Percentiles rank a stretch among this genome's conserved stretches.
Conservation (phyloP, 2,113 vertebrate species). For the Dipodomys spectabilis region DNA sequence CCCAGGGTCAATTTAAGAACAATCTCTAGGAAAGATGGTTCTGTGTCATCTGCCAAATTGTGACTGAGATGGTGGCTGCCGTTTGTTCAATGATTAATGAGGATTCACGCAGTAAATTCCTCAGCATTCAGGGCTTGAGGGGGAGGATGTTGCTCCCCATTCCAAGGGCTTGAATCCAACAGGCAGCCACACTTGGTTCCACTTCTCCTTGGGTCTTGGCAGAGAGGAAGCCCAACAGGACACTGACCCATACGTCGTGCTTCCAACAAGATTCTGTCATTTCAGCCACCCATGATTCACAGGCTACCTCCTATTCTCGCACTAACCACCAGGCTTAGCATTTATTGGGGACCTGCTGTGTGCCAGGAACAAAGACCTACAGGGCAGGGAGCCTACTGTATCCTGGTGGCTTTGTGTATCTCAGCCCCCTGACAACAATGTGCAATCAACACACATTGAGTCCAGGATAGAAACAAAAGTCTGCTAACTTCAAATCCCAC, state of each 20-base stretch:
- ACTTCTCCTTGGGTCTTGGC: not conserved
- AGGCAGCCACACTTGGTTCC: not conserved
- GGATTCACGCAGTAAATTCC: conserved; percentile 13
- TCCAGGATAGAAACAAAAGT: too few species aligned
- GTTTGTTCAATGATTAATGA: conserved; percentile 47
- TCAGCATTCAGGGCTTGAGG: not conserved
- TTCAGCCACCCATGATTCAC: not conserved
- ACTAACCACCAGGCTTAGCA: not conserved
- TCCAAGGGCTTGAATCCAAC: not conserved
- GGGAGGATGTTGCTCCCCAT: not conserved
- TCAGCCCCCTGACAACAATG: not conserved
- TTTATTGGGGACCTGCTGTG: not conserved
- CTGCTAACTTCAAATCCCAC: not conserved
- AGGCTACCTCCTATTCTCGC: not conserved
- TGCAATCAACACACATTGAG: too few species aligned
- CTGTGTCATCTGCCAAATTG: not conserved
- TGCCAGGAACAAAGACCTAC: not conserved
- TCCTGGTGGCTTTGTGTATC: not conserved
- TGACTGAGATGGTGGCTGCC: not conserved
- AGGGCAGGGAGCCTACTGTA: fast-evolving
- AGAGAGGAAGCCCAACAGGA: conserved; percentile 48
- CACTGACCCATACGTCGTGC: too few species aligned
- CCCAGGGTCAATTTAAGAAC: not conserved
- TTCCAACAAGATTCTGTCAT: not conserved
- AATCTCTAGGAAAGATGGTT: conserved; percentile 45